phyloP scores from a whole-genome alignment of 2,888 invertebrate species.

The Sinodicranocentrus sp. region DNA sequence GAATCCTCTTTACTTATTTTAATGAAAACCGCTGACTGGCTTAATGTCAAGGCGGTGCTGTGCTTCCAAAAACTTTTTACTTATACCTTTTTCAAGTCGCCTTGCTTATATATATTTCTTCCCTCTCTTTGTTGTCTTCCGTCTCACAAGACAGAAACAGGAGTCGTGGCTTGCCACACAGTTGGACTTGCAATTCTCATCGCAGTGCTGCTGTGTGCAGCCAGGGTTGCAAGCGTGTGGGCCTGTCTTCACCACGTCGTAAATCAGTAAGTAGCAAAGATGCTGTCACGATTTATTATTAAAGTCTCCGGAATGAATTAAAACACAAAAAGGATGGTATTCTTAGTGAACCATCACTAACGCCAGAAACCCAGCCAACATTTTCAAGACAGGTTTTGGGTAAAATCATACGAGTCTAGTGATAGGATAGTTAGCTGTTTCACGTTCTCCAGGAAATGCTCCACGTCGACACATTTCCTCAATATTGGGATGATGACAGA shows the following conservation, averaged over 20 bases:
- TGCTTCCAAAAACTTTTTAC: too few relatives aligned
- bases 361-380: neutral
- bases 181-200: neutral
- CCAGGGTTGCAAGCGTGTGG: neutral
- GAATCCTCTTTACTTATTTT: conserved; percentile 19
- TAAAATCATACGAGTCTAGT: too few relatives aligned
- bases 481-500: neutral
- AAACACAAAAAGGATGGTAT: conserved; percentile 12
- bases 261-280: conserved; percentile 14
- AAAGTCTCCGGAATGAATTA: conserved; percentile 9
- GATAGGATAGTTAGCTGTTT: too few relatives aligned
- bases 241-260: conserved; percentile 14
- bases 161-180: conserved; percentile 4
- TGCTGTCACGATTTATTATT: conserved; percentile 23
- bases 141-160: neutral
- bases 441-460: too few relatives aligned
- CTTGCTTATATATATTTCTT: too few relatives aligned
- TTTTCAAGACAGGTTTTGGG: too few relatives aligned
- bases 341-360: conserved; percentile 9
- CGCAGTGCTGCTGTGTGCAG: neutral
- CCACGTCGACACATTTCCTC: too few relatives aligned
- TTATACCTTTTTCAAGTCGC: neutral
- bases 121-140: neutral
- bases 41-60: conserved; percentile 23
- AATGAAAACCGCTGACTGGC: conserved; percentile 44